Base-by-base conservation (phyloP, 2,797 vertebrate genomes). In the Pogoniulus pusillus region DNA sequence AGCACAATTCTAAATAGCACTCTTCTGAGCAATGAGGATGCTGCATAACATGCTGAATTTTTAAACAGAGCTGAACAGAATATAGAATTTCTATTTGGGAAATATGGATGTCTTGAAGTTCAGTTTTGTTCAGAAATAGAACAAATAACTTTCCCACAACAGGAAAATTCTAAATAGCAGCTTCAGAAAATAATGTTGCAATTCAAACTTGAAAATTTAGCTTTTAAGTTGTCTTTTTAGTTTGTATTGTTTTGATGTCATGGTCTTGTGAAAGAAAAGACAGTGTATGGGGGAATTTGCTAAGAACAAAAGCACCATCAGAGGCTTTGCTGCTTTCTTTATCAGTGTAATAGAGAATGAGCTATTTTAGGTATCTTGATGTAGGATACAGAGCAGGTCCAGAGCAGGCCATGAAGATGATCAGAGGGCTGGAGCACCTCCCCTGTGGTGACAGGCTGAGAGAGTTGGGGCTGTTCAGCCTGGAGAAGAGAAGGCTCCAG, bases 51-150 rank as follows among this genome's bases (percentile, higher is more conserved):
- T 12, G 34, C 82, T 94, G 93, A 93, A 89, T 93, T 89, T 91
- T 90, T 91, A 94, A 94, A 90, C 58, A 88, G 62, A 93, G 63
- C 47, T 87, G 73, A 94, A 94, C 32, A 93, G 92, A 93, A 95
- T 90, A 93, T 82, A 90, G 84, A 93, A 93, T 87, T 95, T 94
- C 91, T 94, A 11, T 91, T 94, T 87, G 76, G 79, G 89, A 96
- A 94, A 91, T 87, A 72, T 89, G 89, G 90, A 78, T 82, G 89
- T 89, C 79, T 95, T 96, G 92, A 94, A 94, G 87, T 83, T 94
- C 79, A 90, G 16, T 94, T 96, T 89, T 94, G 90, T 87, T 91
- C 86, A 72, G 90, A 94, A 95, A 87, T 62, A 47, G 76, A 93
- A 91, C 76, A 94, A 94, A 85, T 88, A 87, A 85, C 75, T 94